Evolutionary conservation across 64 coral and sea anemone species (phyloP).

Genomic region (Pocillopora verrucosa): DNA sequence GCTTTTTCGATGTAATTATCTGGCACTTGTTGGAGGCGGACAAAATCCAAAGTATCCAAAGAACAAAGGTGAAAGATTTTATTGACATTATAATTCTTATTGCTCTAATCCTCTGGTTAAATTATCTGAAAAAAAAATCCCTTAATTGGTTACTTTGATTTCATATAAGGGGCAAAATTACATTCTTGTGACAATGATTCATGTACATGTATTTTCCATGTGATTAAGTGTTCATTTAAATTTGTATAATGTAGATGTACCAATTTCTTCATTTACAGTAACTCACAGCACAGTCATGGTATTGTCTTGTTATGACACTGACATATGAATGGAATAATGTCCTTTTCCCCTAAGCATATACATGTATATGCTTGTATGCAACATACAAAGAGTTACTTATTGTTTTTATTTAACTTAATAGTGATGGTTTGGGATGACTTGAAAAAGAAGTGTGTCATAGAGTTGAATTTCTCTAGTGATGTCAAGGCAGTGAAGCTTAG

Average conservation of each 20-base stretch:
- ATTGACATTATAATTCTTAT: background rate
- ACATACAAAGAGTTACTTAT: background rate
- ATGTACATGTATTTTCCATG: no score
- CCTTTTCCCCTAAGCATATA: no score
- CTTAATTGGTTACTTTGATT: no score
- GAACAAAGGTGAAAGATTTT: conserved; percentile 79
- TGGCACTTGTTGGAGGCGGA: conserved; percentile 95
- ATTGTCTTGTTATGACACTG: no score
- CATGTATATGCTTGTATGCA: no score
- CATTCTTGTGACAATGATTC: no score
- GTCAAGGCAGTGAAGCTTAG: conserved; percentile 96
- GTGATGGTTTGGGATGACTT: conserved; percentile 99
- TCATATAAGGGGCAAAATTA: no score
- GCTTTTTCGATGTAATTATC: conserved; percentile 98
- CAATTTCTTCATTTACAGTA: background rate
- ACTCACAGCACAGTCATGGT: background rate
- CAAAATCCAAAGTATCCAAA: conserved; percentile 91
- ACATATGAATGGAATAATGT: no score
- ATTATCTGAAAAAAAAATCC: background rate
- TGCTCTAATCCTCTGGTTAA: background rate
- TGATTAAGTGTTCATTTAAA: no score
- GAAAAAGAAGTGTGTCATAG: conserved; percentile 96
- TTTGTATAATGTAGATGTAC: no score
- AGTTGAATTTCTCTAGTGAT: conserved; percentile 96
- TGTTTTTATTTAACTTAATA: conserved; percentile 10